Percentiles rank a stretch among this genome's conserved stretches.
These are phyloP conservation scores for Listronotus bonariensis DNA, from an alignment of 1,140 invertebrate species.

Conservation along the genomic window DNA sequence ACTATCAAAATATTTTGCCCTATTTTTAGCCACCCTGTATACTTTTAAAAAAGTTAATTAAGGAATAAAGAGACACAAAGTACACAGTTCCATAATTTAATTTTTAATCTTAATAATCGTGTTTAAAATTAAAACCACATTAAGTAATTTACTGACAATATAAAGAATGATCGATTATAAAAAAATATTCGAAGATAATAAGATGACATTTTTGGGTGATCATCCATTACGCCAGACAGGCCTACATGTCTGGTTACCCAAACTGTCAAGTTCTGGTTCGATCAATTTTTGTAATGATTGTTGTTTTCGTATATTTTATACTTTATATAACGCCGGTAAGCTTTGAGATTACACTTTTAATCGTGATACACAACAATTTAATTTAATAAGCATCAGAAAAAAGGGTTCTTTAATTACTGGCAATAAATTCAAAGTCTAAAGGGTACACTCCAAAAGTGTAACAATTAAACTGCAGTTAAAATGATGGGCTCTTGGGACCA, in stretches of 20 bases:
- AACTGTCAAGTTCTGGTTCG: constrained; percentile 31
- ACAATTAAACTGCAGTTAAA: no score
- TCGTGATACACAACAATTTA: constrained; percentile 22
- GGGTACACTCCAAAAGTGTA: no score
- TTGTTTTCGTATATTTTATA: no score
- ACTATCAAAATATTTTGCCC: no score
- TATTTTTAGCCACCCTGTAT: no score
- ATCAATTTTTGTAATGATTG: constrained; percentile 40
- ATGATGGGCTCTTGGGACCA: no score
- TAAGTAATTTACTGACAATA: constrained; percentile 38
- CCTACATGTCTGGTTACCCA: constrained; percentile 34
- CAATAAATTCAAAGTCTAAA: no score
- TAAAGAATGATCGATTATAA: constrained; percentile 38
- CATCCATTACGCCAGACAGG: constrained; percentile 35
- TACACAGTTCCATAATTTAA: constrained; percentile 22
- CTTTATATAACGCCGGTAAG: constrained; percentile 25
- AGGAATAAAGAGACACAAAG: constrained; percentile 6
- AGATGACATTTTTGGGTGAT: constrained; percentile 35
- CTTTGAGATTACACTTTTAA: constrained; percentile 34
- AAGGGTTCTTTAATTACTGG: no score
- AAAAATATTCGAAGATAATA: constrained; percentile 33
- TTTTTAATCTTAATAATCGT: constrained; percentile 29
- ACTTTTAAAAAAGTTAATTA: no score
- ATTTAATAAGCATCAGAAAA: constrained; percentile 29
- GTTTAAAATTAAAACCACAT: constrained; percentile 33